Percentiles rank a stretch among this genome's conserved stretches.
These are phyloP conservation scores for Bradynema listronoti DNA, from an alignment of 1,140 invertebrate species.

Conservation along the genomic window DNA sequence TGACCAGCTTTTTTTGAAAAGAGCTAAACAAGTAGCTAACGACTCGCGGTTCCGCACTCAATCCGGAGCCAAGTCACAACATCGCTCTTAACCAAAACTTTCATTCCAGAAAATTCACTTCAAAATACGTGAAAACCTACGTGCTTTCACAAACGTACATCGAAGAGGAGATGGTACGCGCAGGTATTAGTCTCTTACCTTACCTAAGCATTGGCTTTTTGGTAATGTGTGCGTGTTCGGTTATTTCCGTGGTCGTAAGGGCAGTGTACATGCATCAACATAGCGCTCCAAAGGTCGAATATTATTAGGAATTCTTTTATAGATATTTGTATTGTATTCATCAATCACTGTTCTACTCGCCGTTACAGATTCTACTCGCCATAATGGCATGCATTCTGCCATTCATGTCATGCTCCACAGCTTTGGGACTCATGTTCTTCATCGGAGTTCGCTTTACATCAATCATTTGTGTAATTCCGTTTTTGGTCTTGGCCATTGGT, in stretches of 20 bases:
- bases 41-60: too few relatives aligned
- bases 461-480: constrained; percentile 56
- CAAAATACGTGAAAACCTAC: constrained; percentile 42
- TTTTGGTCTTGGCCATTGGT: constrained; percentile 54
- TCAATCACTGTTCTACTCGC: background rate
- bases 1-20: too few relatives aligned
- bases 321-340: background rate
- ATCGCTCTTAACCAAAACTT: background rate
- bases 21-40: too few relatives aligned
- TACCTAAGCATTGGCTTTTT: constrained; percentile 51
- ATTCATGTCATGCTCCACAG: constrained; percentile 49
- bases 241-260: constrained; percentile 42
- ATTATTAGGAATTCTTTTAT: too few relatives aligned
- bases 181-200: constrained; percentile 49
- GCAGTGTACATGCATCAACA: constrained; percentile 56
- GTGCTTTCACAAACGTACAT: constrained; percentile 49
- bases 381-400: constrained; percentile 46
- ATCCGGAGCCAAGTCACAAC: too few relatives aligned
- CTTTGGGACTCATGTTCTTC: constrained; percentile 51
- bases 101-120: constrained; percentile 45
- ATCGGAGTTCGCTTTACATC: constrained; percentile 53
- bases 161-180: constrained; percentile 56
- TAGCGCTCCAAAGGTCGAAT: constrained; percentile 44
- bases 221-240: constrained; percentile 48
- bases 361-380: constrained; percentile 42